Base-by-base conservation (phyloP, 2,888 invertebrate species). In the Metacarcinus magister region DNA sequence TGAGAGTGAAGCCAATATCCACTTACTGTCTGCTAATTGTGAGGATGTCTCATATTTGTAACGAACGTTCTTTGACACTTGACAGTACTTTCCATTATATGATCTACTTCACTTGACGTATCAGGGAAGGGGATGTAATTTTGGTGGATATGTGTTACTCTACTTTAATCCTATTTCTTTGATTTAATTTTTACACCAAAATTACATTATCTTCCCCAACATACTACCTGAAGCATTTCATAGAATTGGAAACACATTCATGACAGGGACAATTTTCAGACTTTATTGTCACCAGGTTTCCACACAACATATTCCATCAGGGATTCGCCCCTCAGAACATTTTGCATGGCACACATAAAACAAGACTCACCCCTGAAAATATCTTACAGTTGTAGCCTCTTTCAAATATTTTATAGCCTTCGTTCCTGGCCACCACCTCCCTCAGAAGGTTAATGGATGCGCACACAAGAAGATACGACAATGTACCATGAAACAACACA, bases 331-430 rank as follows among this genome's bases (percentile, higher is more conserved):
- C 7, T 67, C n/a, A 67, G 54, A 67, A 5, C 67, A 67, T 8
- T 23, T 16, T 67, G 19, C 23, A 87, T 2, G 32, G 87, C 87
- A 87, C 87, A 87, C 19, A 39, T 87, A 10, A 87, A 87, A 16
- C 39, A n/a, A 39, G 46, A 97, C 97, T 97, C 97, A 97, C 97
- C 97, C 97, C 97, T 95, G 97, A 97, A 97, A 97, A 97, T 60
- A 97, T 97, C 96, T 97, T 97, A 89, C 95, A 96, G 43, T 96
- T 97, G 97, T 97, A 97, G 44, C 97, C 97, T 95, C 97, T 97
- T 95, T 97, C 97, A 90, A 95, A 94, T 23, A 97, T 97, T 93
- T 96, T 94, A 95, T 97, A 97, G 87, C 97, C 97, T 92, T 95
- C 93, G 96, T 97, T 97, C 96, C 97, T 97, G 75, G 96, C 96